Base-by-base conservation (phyloP, 2,888 invertebrate genomes). In the Ryuthela nishihirai region DNA sequence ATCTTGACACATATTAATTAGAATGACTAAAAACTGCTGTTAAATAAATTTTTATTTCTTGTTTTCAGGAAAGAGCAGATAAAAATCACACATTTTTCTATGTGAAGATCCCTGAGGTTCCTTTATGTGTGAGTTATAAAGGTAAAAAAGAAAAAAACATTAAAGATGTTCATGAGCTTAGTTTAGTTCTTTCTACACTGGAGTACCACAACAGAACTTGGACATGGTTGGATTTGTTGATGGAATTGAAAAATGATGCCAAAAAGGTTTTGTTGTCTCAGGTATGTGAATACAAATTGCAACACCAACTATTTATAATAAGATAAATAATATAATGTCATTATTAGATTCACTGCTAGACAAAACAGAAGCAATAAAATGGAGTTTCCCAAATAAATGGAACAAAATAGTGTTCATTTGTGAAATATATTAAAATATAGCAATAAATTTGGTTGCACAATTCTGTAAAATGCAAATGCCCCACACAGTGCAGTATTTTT, bases 131-230 rank as follows among this genome's bases (percentile, higher is more conserved):
- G 6, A 92, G 91, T 62, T 93, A 92, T 75, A 94, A 93, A 80
- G 98, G 99, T 20, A 93, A 90, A 74, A 99, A 99, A 74, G 95
- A 98, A 74, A 99, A 99, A 78, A 98, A 98, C 75, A 79, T 99
- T 43, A 91, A 91, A 72, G 98, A 99, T 73, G 87, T 99, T 10
- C 83, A 94, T 41, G 93, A 97, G 72, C 87, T 98, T 70, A 89
- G 89, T 38, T 80, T 99, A 18, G 86, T 93, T 26, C 86, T 99
- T 36, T 98, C 99, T 0, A 93, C 95, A 0, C 78, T 98, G 64
- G 99, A 99, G 76, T 99, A 97, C 76, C 98, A 99, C 75, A 98
- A 99, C 75, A 90, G 93, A 49, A 98, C 97, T 3, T 99, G 99
- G 99, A 99, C 98, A 0, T 99, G 99, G 99, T 82, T 99, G 21